Evolutionary conservation across 2,797 vertebrate species (phyloP).

Genomic region (Catamblyrhynchus diadema): DNA sequence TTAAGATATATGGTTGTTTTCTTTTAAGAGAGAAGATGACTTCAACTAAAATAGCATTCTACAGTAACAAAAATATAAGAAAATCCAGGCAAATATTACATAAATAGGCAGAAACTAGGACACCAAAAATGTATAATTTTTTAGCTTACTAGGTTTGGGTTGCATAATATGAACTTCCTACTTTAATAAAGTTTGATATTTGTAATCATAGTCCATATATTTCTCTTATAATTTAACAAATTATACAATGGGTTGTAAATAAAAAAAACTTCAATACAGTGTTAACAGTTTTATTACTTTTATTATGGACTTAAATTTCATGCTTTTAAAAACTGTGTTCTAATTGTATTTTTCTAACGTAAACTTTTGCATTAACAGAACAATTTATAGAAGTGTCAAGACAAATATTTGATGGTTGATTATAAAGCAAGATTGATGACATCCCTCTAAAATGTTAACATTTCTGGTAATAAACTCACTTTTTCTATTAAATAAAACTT

Average conservation of each 20-base stretch:
- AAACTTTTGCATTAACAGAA: not conserved
- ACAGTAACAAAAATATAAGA: not conserved
- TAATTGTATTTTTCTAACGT: not conserved
- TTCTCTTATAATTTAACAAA: not conserved
- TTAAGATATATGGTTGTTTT: not conserved
- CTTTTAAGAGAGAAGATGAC: not conserved
- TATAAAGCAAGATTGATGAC: not conserved
- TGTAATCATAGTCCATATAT: not conserved
- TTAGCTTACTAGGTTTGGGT: not conserved
- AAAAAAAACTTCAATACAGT: not conserved
- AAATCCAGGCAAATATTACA: not conserved
- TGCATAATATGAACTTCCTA: not conserved
- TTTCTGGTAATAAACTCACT: not conserved
- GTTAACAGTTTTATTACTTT: not conserved
- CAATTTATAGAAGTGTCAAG: not conserved
- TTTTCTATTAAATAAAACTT: not conserved
- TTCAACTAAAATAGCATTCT: not conserved
- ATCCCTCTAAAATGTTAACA: not conserved
- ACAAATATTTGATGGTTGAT: not conserved
- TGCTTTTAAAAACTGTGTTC: not conserved
- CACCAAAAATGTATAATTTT: not conserved
- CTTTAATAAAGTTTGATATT: not conserved
- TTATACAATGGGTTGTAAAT: not conserved
- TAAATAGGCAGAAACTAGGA: not conserved
- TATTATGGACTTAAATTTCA: not conserved